Base-by-base conservation (phyloP, 2,888 invertebrate genomes). In the Lasius platythorax region DNA sequence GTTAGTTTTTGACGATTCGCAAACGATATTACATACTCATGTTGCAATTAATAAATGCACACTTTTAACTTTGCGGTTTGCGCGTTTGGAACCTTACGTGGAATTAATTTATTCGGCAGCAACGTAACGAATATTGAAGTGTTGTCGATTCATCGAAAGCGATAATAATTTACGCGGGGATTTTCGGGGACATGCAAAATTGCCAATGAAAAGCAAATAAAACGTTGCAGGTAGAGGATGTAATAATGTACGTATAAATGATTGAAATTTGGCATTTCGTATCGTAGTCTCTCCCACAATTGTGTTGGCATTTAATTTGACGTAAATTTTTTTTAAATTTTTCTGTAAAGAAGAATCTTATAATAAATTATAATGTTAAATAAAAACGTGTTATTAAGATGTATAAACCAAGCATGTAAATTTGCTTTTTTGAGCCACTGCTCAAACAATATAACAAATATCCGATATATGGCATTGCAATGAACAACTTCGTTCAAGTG, bases 51-150 rank as follows among this genome's bases (percentile, higher is more conserved):
- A 79, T 79, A 46, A 79, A 33, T 33, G 18, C 58, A n/a, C 43
- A 43, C 33, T 79, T 79, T 43, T 79, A 61, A 1, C 23, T 33
- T 53, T 2, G 23, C 23, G 23, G 23, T 23, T 61, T 8, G n/a
- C 72, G 33, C 46, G 61, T 46, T 81, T 61, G 18, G 37, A 50
- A 46, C 18, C 79, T 61, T 70, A 50, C 3, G 15, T 78, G 53
- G 56, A 56, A 72, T 72, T 61, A 72, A 79, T 81, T 81, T 72
- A 72, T 70, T 56, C 12, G 33, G 43, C 12, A 33, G 33, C 79
- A 43, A 53, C 8, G 40, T 6, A 43, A 43, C n/a, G 40, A 30
- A 68, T 43, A 58, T 43, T 68, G 56, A 68, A 68, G 68, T 56
- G 40, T 56, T 56, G 68, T 23, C 40, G 43, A 58, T 56, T 68